A percentile compares a stretch with the other conserved stretches of the same genome.
phyloP scores from a whole-genome alignment of 1,140 invertebrate species.

The Ips typographus region DNA sequence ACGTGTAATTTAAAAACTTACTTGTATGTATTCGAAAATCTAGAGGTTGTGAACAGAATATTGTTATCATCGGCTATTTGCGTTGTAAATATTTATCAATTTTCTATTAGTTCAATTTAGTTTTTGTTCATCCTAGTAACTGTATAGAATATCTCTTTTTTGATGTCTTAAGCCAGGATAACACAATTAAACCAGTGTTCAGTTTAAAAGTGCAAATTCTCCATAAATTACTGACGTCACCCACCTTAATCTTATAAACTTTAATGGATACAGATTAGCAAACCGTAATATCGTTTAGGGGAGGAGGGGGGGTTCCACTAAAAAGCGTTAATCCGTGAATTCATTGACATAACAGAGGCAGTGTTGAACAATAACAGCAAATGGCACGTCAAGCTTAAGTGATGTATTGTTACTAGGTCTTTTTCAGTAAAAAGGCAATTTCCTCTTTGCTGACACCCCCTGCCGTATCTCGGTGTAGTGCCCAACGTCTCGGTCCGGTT shows the following conservation, averaged over 20 bases:
- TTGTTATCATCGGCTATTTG: too few species aligned
- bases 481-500: conserved; percentile 30
- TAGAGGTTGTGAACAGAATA: too few species aligned
- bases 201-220: background rate
- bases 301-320: background rate
- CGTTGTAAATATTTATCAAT: too few species aligned
- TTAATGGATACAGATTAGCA: background rate
- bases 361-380: conserved; percentile 32
- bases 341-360: conserved; percentile 3
- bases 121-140: too few species aligned
- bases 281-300: background rate
- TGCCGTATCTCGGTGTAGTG: conserved; percentile 12
- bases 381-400: conserved; percentile 33
- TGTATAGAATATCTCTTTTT: too few species aligned
- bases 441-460: conserved; percentile 31
- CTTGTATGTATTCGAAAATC: too few species aligned
- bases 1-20: too few species aligned
- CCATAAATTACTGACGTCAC: background rate
- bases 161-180: too few species aligned
- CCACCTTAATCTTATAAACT: background rate
- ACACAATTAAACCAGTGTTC: too few species aligned
- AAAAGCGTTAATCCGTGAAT: conserved; percentile 15
- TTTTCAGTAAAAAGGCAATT: conserved; percentile 39
- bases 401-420: conserved; percentile 36
- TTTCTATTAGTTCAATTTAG: too few species aligned